Evolutionary conservation across 2,888 invertebrate species (phyloP).

Genomic region (Mythimna pallens): DNA sequence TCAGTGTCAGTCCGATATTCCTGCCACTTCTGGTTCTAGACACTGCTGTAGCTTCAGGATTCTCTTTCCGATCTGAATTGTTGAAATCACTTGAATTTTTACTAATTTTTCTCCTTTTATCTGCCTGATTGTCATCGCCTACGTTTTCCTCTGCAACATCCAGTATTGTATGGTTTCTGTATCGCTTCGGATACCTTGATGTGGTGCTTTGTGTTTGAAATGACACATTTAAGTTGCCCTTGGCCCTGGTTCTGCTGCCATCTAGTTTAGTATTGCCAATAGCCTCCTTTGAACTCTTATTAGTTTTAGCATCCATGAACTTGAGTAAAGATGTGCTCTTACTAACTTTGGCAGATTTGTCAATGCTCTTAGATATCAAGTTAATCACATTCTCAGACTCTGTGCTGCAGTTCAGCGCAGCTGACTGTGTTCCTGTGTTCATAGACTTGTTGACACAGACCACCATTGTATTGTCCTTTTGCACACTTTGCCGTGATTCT

Average conservation of each 20-base stretch:
- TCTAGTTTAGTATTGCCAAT: constrained; percentile 37
- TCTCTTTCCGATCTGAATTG: constrained; percentile 79
- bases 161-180: constrained; percentile 64
- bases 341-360: constrained; percentile 71
- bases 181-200: constrained; percentile 82
- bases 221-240: constrained; percentile 75
- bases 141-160: constrained; percentile 51
- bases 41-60: constrained; percentile 73
- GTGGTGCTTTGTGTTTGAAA: constrained; percentile 77
- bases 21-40: constrained; percentile 82
- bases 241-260: constrained; percentile 47
- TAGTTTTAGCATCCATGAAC: constrained; percentile 76
- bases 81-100: constrained; percentile 73
- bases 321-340: constrained; percentile 81
- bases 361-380: constrained; percentile 77
- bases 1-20: constrained; percentile 71
- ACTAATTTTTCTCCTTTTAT: constrained; percentile 66
- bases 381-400: constrained; percentile 84
- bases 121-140: constrained; percentile 26
- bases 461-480: constrained; percentile 72
- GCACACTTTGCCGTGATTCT: constrained; percentile 70
- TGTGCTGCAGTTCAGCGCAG: constrained; percentile 78
- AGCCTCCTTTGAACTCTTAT: constrained; percentile 56
- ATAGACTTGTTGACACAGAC: constrained; percentile 81
- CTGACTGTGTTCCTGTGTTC: constrained; percentile 71